phyloP scores from a whole-genome alignment of 2,888 invertebrate species.

The Aricia artaxerxes region DNA sequence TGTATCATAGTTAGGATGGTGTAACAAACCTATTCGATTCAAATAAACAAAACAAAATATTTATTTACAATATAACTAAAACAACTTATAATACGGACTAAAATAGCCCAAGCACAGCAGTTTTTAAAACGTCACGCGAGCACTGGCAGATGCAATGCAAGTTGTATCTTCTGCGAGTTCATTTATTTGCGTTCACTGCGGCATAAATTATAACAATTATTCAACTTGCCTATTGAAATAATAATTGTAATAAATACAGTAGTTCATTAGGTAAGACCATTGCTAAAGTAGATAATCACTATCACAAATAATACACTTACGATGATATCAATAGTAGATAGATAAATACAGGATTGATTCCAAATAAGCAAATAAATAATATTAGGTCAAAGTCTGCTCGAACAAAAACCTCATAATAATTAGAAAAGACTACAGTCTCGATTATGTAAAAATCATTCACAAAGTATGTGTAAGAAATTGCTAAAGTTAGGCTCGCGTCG shows the following conservation, averaged over 20 bases:
- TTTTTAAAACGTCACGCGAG: neutral
- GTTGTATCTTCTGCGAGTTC: neutral
- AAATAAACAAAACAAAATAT: too few relatives aligned
- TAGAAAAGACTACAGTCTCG: too few relatives aligned
- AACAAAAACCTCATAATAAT: too few relatives aligned
- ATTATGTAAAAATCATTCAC: neutral
- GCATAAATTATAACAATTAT: constrained; percentile 9
- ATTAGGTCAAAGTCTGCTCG: too few relatives aligned
- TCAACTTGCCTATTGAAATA: neutral
- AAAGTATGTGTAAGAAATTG: constrained; percentile 8
- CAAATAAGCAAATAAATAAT: neutral
- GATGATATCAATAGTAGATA: neutral
- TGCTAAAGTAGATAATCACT: constrained; percentile 32
- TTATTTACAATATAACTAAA: too few relatives aligned
- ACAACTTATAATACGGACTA: too few relatives aligned
- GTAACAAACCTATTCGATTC: too few relatives aligned
- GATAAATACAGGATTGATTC: too few relatives aligned
- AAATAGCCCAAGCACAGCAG: too few relatives aligned
- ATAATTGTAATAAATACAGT: constrained; percentile 1
- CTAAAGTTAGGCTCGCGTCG: constrained; percentile 9
- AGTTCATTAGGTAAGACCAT: constrained; percentile 33
- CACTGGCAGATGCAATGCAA: neutral
- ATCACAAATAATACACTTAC: neutral
- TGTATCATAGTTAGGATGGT: too few relatives aligned
- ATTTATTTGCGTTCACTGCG: neutral